Conservation (phyloP, 2,797 vertebrate genomes). For the Cynodonichthys magdalenae region DNA sequence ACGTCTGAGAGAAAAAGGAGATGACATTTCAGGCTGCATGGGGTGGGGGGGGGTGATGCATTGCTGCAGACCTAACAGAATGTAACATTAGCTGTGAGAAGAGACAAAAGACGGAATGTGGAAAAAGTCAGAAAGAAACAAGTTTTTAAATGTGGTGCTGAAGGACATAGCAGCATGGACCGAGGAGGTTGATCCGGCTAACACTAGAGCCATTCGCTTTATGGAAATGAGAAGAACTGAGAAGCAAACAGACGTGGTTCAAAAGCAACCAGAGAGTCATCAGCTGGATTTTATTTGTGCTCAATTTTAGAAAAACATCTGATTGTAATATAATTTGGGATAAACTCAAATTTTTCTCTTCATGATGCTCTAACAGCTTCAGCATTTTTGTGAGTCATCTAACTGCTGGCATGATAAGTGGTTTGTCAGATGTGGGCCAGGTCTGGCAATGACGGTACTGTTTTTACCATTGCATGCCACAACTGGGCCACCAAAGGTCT, state of each 20-base stretch:
- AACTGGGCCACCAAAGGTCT: no score
- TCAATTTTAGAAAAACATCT: no score
- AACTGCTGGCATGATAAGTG: no score
- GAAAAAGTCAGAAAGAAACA: constrained; percentile 10
- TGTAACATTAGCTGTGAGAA: constrained; percentile 37
- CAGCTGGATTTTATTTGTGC: constrained; percentile 13
- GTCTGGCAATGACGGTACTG: no score
- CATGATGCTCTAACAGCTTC: no score
- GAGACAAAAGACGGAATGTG: constrained; percentile 16
- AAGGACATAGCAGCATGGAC: constrained; percentile 38
- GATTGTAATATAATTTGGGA: no score
- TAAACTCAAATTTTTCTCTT: no score
- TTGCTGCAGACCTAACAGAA: constrained; percentile 49
- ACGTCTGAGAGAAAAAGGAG: constrained; percentile 46
- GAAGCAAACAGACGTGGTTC: constrained; percentile 31
- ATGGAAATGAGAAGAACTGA: constrained; percentile 27
- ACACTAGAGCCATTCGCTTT: constrained; percentile 44
- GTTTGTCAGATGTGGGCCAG: no score
- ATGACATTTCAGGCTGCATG: constrained; percentile 61
- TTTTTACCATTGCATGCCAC: no score
- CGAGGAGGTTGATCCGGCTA: constrained; percentile 63
- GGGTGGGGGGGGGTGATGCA: constrained; percentile 9
- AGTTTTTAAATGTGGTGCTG: constrained; percentile 32
- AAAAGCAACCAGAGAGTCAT: constrained; percentile 20
- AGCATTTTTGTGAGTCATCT: no score